Evolutionary conservation across 2,888 invertebrate genomes (phyloP), one percentile per base, ranked within the genome.

Genomic region (Callyntrura sp.): DNA sequence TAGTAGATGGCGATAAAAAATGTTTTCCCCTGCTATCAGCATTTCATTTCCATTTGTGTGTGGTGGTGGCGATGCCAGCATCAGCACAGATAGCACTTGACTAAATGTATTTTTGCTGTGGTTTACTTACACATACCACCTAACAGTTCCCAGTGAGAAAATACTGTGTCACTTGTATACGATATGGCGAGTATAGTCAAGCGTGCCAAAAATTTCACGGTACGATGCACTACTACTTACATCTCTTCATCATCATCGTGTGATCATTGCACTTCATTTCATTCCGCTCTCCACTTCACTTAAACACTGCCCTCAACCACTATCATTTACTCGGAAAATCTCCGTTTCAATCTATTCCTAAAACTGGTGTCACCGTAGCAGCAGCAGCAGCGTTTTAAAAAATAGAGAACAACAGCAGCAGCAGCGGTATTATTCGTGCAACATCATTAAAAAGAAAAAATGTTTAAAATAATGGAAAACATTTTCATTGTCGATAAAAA

Each of bases 161-260:
- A 43, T 14, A 23, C 45, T 20, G 28, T 28, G n/a, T n/a, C 23
- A 76, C 20, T 48, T 76, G 48, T 23, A 48, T 48, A 48, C 9
- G 51, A 20, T 48, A 51, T 20, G 48, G 51, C 17, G 48, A 55
- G 78, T 78, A 78, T 57, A 78, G 25, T 78, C 55, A 57, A 43
- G 60, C 62, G 62, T 81, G 81, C 81, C 81, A 81, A 81, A 81
- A 62, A 81, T 81, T 81, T 81, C 81, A 81, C 45, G 81, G 60
- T 81, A 81, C 62, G 62, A 81, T 81, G 81, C 81, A 60, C 81
- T 35, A 45, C 81, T 62, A 45, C 60, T 62, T 55, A 81, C 35
- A 55, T 78, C 43, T 35, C 60, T 60, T 57, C 35, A 35, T 60
- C 57, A 79, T 60, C 60, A 23, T 79, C 60, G 35, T 43, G 43